Evolutionary conservation across 2,888 invertebrate genomes (phyloP), one percentile per base, ranked within the genome.

Genomic region (Eupithecia exiguata): DNA sequence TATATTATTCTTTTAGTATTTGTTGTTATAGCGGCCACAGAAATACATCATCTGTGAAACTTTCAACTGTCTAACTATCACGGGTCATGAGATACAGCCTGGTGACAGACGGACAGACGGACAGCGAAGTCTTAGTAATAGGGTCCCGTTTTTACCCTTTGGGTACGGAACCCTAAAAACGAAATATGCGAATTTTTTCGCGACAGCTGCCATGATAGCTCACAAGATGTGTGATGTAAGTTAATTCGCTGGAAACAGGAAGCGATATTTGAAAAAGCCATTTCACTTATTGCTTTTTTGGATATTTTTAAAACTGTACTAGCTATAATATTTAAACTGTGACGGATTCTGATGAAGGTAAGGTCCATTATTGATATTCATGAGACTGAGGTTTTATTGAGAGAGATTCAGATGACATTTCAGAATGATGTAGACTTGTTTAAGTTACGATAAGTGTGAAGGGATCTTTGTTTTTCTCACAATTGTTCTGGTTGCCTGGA

Each of bases 341-440:
- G 35, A 25, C 16, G 18, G 5, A n/a, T 62, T 62, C 62, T 62
- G 62, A 62, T 62, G 62, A 62, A 62, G 62, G 62, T 58, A 25
- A 5, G 58, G 21, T 67, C 71, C 35, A 58, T 67, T 71, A 71
- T 71, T 72, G 68, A 68, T 68, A 72, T 72, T 72, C 72, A 69
- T 69, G 63, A 69, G 49, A 63, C 68, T 21, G 68, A 46, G 72
- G 25, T 62, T 69, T 71, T 68, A 68, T 53, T 30, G 38, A 71
- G 49, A 12, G 36, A 30, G 61, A 38, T 30, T 38, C 40, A 0
- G 12, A 61, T 43, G 58, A 43, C 58, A 62, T 69, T 62, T 63
- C 36, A 65, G 36, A 38, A 65, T n/a, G n/a, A n/a, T 65, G 38
- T 38, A 38, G 10, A 63, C 61, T 35, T 9, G 62, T 62, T 53